A percentile compares a stretch with the other conserved stretches of the same genome.
Conservation (phyloP, 2,113 vertebrate species). For the Thomomys bottae region DNA sequence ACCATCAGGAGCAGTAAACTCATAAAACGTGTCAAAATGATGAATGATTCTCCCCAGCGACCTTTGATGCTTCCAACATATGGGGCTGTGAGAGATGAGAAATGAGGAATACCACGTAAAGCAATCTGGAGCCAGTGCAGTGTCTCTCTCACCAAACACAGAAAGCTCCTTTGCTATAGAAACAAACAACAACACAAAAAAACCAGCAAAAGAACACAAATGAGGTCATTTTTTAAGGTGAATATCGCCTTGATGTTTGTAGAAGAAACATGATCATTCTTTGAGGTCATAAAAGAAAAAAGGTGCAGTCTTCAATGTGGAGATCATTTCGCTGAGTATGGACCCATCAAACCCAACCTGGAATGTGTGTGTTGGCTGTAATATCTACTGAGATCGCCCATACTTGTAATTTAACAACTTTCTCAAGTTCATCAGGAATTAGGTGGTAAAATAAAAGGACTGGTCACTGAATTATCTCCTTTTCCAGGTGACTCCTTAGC, state of each 20-base stretch:
- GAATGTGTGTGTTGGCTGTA: not conserved
- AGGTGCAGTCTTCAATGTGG: not conserved
- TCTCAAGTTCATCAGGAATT: not conserved
- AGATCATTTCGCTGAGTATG: not conserved
- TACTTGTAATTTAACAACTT: not conserved
- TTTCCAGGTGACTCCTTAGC: not conserved
- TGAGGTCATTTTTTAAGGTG: conserved; percentile 34
- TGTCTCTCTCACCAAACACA: not conserved
- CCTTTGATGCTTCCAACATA: conserved; percentile 67
- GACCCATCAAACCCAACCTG: not conserved
- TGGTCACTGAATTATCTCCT: not conserved
- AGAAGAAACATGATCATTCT: not conserved
- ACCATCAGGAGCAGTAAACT: conserved; percentile 73
- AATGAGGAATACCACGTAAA: conserved; percentile 48
- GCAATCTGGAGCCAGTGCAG: not conserved
- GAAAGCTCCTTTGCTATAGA: conserved; percentile 9
- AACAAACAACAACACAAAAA: too few relatives aligned
- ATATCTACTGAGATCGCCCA: not conserved
- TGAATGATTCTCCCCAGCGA: conserved; percentile 62
- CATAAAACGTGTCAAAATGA: conserved; percentile 79
- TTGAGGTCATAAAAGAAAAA: not conserved
- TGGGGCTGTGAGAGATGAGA: conserved; percentile 14
- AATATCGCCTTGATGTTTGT: not conserved
- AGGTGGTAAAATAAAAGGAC: not conserved
- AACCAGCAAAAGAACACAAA: not conserved